Conservation (phyloP, 2,888 invertebrate genomes). For the Watsonalla binaria region DNA sequence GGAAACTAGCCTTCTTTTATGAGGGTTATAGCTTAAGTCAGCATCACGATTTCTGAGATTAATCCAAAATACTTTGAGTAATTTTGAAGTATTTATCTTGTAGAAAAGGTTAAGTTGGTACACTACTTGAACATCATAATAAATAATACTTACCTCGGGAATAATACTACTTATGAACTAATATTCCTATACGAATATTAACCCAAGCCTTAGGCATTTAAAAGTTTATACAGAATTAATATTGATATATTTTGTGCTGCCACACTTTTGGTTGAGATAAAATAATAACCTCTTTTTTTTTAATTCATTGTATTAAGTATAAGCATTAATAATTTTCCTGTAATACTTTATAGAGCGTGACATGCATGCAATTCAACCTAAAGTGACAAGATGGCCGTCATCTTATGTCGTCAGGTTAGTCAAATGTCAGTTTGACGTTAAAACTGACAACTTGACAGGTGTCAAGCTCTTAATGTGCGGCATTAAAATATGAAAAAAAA, state of each 20-base stretch:
- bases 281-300: conserved; percentile 4
- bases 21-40: too few species aligned
- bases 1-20: too few species aligned
- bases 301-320: conserved; percentile 4
- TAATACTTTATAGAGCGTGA: conserved; percentile 72
- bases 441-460: conserved; percentile 27
- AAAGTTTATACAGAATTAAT: not conserved
- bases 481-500: conserved; percentile 18
- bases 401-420: conserved; percentile 70
- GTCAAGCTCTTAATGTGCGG: conserved; percentile 14
- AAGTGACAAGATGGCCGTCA: conserved; percentile 59
- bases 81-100: too few species aligned
- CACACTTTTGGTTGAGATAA: conserved; percentile 2
- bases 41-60: too few species aligned
- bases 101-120: too few species aligned
- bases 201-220: not conserved
- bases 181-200: too few species aligned
- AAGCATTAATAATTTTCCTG: conserved; percentile 25
- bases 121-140: too few species aligned
- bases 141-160: too few species aligned
- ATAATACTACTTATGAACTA: too few species aligned
- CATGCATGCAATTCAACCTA: conserved; percentile 69
- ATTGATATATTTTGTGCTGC: conserved; percentile 2
- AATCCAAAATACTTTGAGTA: too few species aligned
- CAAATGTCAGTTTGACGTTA: conserved; percentile 47